Conservation (phyloP, 2,113 vertebrate species). For the Acrocephalus kingi region DNA sequence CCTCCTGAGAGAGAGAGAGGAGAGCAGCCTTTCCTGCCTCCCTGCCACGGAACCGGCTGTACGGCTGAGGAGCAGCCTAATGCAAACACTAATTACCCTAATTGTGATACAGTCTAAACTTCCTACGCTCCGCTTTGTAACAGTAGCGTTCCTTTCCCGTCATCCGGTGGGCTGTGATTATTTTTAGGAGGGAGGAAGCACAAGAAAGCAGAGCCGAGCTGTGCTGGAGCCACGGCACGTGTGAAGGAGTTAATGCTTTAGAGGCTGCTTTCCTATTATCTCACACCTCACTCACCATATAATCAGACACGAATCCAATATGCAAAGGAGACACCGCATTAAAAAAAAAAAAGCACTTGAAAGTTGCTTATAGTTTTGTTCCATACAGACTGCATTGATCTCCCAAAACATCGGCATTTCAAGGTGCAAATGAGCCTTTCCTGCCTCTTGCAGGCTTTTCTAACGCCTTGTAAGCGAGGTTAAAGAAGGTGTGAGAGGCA, state of each 20-base stretch:
- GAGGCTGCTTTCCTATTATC: neutral
- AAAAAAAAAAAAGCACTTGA: neutral
- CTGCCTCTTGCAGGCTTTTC: conserved; percentile 33
- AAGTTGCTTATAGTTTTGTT: conserved; percentile 15
- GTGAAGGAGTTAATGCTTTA: neutral
- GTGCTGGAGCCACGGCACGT: fast-evolving
- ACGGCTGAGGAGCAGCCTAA: neutral
- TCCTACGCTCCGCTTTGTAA: neutral
- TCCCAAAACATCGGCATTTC: neutral
- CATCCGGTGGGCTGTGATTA: neutral
- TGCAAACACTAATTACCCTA: conserved; percentile 1
- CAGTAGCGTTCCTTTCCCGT: fast-evolving
- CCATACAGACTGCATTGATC: neutral
- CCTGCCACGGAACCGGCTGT: fast-evolving
- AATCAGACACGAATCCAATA: neutral
- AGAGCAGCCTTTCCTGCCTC: neutral
- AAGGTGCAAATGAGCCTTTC: conserved; percentile 37
- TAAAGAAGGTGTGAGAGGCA: conserved; percentile 59
- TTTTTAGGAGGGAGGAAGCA: neutral
- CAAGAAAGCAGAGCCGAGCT: neutral
- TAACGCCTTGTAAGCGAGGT: neutral
- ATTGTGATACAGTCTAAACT: neutral
- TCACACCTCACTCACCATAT: neutral
- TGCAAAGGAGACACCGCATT: neutral
- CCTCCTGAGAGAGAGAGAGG: neutral